These are phyloP conservation scores for Barbus barbus DNA, from an alignment of 2,113 vertebrate genomes.

Conservation along the genomic window DNA sequence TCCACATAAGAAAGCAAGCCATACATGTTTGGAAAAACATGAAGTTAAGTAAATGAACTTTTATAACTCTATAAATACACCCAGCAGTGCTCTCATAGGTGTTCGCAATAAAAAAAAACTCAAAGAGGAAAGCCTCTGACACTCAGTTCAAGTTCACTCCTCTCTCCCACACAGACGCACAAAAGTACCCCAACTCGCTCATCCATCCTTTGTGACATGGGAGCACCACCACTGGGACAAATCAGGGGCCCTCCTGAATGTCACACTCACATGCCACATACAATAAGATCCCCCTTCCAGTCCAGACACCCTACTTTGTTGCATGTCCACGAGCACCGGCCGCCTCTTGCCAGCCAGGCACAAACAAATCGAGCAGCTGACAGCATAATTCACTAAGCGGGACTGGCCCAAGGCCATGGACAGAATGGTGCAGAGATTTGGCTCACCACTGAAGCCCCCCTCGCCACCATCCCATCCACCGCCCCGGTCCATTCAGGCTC, in stretches of 20 bases:
- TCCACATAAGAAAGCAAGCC: neutral
- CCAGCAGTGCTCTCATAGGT: neutral
- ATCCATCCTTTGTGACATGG: constrained; percentile 28
- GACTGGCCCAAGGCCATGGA: constrained; percentile 55
- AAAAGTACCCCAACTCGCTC: constrained; percentile 53
- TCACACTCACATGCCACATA: constrained; percentile 59
- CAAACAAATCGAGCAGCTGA: constrained; percentile 70
- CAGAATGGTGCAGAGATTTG: constrained; percentile 59
- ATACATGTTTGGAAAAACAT: neutral
- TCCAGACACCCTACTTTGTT: constrained; percentile 50
- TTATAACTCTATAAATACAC: neutral
- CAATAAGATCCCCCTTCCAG: constrained; percentile 53
- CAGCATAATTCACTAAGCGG: constrained; percentile 68
- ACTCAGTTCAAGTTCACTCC: neutral
- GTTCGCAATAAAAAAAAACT: neutral
- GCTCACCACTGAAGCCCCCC: constrained; percentile 38
- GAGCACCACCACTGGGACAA: constrained; percentile 61
- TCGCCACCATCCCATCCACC: neutral
- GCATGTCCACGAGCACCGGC: constrained; percentile 46
- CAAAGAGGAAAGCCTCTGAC: neutral
- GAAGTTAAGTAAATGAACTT: neutral
- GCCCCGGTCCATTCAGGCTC: constrained; percentile 53
- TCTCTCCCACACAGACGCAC: constrained; percentile 33
- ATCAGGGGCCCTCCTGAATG: constrained; percentile 63
- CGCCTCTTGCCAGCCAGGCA: constrained; percentile 62